Evolutionary conservation across 30 jellyfish, hydroid and myxozoan genomes (phyloP).

Genomic region (Mastigias papua): DNA sequence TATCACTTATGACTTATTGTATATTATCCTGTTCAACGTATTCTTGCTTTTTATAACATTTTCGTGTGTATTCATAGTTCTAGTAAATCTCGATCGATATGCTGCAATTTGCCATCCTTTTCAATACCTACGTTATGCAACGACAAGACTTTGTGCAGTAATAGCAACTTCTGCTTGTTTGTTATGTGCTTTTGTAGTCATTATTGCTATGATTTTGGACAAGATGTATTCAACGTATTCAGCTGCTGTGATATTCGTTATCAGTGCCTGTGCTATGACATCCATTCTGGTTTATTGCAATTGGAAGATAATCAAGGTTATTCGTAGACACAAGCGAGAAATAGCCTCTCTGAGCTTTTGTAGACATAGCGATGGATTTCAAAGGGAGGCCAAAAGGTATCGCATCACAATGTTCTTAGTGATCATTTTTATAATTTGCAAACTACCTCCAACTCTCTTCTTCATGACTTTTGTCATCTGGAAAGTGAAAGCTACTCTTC

Average conservation of each 20-base stretch:
- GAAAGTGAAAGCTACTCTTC: not conserved
- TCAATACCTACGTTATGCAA: conserved; percentile 3
- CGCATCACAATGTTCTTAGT: not conserved
- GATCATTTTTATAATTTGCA: not conserved
- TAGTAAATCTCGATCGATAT: conserved; percentile 27
- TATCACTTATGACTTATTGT: not conserved
- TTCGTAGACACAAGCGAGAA: not conserved
- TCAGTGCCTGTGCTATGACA: not conserved
- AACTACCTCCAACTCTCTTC: not conserved
- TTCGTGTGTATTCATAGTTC: conserved; percentile 7
- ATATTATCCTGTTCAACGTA: not conserved
- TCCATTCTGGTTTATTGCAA: not conserved
- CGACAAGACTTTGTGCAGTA: not conserved
- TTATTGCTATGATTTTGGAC: too few relatives aligned
- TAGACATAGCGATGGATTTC: not conserved
- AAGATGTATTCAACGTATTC: not conserved
- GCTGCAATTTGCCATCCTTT: conserved; percentile 47
- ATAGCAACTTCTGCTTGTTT: not conserved
- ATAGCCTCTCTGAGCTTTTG: not conserved
- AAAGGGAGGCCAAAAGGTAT: not conserved
- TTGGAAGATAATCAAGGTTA: not conserved
- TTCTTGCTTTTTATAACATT: not conserved
- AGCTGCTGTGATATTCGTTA: not conserved
- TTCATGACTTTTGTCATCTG: not conserved
- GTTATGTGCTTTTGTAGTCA: not conserved